Percentiles rank a stretch among this genome's conserved stretches.
Evolutionary conservation across 2,888 invertebrate genomes (phyloP).

Genomic region (Morinoia aosen): DNA sequence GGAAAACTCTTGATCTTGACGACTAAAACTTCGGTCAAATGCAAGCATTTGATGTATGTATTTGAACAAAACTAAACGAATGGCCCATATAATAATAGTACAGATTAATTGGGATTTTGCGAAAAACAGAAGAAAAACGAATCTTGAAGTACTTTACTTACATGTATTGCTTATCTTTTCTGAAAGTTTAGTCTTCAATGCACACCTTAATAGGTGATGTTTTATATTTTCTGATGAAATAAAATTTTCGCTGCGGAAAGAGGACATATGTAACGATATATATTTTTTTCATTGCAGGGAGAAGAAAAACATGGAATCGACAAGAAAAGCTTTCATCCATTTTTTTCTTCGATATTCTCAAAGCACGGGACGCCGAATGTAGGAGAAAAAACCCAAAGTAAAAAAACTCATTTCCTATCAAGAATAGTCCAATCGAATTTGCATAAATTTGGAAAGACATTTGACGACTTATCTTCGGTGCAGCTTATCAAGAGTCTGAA

Average conservation of each 20-base stretch:
- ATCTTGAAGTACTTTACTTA: not conserved
- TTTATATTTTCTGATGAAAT: not conserved
- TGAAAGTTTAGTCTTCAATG: not conserved
- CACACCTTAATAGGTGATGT: not conserved
- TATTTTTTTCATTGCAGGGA: not conserved
- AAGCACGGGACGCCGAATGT: not conserved
- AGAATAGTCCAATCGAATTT: not conserved
- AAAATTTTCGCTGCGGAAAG: not conserved
- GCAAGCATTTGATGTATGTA: no score
- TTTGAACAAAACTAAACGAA: no score
- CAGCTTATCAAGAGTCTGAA: not conserved
- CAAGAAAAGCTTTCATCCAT: not conserved
- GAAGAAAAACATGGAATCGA: not conserved
- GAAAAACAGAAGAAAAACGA: not conserved
- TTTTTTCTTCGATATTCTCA: not conserved
- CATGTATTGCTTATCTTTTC: not conserved
- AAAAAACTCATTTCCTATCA: not conserved
- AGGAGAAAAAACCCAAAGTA: not conserved
- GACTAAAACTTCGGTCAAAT: no score
- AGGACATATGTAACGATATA: not conserved
- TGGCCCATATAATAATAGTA: no score
- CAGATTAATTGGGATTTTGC: no score
- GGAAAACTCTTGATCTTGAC: no score
- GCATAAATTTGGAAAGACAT: not conserved
- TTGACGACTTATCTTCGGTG: not conserved